Evolutionary conservation across 2,113 vertebrate genomes (phyloP), one percentile per base, ranked within the genome.

Genomic region (Gambusia holbrooki): DNA sequence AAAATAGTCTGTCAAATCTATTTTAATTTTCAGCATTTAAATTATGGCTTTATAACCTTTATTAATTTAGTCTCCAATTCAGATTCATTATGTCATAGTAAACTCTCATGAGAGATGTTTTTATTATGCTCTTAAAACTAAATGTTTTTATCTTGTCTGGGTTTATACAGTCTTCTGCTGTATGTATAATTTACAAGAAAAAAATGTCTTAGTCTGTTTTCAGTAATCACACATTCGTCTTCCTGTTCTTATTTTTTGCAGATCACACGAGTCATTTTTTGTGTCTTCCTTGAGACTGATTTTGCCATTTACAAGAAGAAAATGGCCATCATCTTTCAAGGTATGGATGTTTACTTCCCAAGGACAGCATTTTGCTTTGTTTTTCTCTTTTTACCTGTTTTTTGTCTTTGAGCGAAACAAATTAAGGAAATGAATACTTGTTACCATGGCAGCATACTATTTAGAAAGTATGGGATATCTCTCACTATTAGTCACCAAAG

Each of bases 301-400:
- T 98, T 95, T 92, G 94, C 95, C 93, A 99, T 99, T 94, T 99
- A 98, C 95, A 98, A 96, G 93, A 97, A 96, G 92, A 98, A 97
- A 95, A 97, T 99, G 96, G 91, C 93, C 1, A 91, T 95, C 32
- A 92, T 96, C 87, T 99, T 99, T 90, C 85, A 93, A 94, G 97
- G 97, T 99, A 94, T 60, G 79, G 80, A 27, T 71, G 3, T 76
- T 82, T 62, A 35, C 29, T 78, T 37, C 1, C 7, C 33, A 32
- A 17, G 37, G 37, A 42, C 22, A 45, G 4, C 51, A 58, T 30
- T 58, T 5, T 1, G 13, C 45, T 11, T 40, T 33, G 37, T 67
- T 29, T 66, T 33, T 2, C 40, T 35, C 37, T 15, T 74, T 14
- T 62, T 62, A 10, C 19, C 65, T 51, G 6, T 62, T 54, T 62